phyloP scores from a whole-genome alignment of 2,888 invertebrate species.

The Petrolisthes cinctipes region DNA sequence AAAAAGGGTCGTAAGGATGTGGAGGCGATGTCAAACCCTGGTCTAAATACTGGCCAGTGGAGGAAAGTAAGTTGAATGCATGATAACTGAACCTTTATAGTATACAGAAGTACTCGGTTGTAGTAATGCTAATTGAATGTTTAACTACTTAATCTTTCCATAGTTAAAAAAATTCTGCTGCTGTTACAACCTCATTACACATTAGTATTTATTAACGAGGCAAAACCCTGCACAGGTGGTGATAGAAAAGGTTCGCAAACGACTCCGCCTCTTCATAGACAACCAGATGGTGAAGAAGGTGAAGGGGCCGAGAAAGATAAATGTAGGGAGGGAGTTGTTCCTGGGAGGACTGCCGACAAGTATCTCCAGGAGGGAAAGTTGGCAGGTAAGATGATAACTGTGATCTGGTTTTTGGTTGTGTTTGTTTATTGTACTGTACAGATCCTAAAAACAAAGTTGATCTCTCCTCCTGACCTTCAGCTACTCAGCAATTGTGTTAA shows the following conservation, averaged over 20 bases:
- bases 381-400: conserved; percentile 25
- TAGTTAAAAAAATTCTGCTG: too few species aligned
- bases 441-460: background rate
- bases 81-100: too few species aligned
- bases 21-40: conserved; percentile 48
- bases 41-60: conserved; percentile 62
- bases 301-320: conserved; percentile 48
- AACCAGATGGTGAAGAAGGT: conserved; percentile 38
- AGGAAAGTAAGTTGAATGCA: conserved; percentile 49
- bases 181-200: too few species aligned
- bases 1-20: conserved; percentile 27
- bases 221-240: conserved; percentile 34
- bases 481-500: too few species aligned
- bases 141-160: too few species aligned
- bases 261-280: conserved; percentile 44
- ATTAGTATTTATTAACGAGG: too few species aligned
- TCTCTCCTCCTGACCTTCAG: background rate
- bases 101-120: too few species aligned
- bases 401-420: background rate
- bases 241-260: conserved; percentile 47
- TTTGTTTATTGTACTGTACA: background rate
- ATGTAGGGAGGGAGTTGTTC: conserved; percentile 46
- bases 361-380: background rate
- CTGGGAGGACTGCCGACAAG: conserved; percentile 46
- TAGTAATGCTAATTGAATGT: too few species aligned